Percentiles rank a stretch among this genome's conserved stretches.
phyloP scores from a whole-genome alignment of 2,888 invertebrate species.

The Pyrgus malvae region DNA sequence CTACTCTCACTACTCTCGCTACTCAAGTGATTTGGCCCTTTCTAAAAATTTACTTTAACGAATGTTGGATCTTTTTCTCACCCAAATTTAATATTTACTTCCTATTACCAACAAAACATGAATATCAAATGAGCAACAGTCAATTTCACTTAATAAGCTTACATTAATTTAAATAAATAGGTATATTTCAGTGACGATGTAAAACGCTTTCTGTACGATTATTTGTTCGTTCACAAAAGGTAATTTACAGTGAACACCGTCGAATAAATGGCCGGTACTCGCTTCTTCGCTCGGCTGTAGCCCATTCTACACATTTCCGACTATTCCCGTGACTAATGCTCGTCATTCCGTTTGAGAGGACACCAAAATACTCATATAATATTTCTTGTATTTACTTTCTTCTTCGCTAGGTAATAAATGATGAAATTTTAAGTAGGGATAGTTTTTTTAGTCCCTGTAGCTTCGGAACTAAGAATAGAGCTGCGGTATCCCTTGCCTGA shows the following conservation, averaged over 20 bases:
- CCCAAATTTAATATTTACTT: too few species aligned
- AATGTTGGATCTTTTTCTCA: too few species aligned
- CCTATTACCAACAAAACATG: too few species aligned
- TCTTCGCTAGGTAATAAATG: neutral
- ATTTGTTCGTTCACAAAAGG: conserved; percentile 7
- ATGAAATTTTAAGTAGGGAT: neutral
- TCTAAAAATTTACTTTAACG: too few species aligned
- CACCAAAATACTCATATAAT: neutral
- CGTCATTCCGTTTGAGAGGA: conserved; percentile 6
- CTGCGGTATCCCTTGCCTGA: too few species aligned
- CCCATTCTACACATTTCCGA: conserved; percentile 18
- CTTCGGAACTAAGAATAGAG: too few species aligned
- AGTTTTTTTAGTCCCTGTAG: too few species aligned
- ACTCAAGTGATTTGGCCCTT: too few species aligned
- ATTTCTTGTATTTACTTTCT: neutral
- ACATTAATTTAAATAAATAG: neutral
- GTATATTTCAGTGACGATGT: neutral
- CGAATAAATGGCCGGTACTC: neutral
- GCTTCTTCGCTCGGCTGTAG: conserved; percentile 1
- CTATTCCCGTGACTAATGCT: conserved; percentile 6
- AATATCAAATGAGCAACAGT: neutral
- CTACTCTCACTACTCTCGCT: too few species aligned
- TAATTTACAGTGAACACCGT: conserved; percentile 9
- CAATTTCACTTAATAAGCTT: neutral
- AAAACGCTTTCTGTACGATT: neutral